phyloP scores from a whole-genome alignment of 2,797 vertebrate species.

The Hippopotamyrus pictus region DNA sequence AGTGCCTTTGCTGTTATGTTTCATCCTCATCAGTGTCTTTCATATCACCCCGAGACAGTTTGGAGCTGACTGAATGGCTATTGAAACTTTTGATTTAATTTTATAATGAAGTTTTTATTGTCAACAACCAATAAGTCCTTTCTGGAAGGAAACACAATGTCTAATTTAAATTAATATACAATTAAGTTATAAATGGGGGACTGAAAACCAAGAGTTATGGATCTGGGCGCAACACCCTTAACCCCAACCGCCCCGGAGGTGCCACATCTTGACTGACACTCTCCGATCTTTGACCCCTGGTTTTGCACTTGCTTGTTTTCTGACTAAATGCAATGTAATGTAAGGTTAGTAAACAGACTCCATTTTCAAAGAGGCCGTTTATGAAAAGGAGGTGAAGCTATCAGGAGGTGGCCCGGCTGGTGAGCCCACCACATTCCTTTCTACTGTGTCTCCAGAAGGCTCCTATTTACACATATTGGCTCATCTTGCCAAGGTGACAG shows the following conservation, averaged over 20 bases:
- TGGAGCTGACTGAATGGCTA: neutral
- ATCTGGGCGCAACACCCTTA: neutral
- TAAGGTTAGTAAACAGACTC: neutral
- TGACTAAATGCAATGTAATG: neutral
- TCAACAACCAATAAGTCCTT: neutral
- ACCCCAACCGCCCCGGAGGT: neutral
- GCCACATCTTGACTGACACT: neutral
- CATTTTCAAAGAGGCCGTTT: neutral
- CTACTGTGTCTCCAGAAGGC: neutral
- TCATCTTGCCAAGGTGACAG: conserved; percentile 21
- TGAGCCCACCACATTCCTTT: neutral
- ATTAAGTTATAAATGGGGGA: neutral
- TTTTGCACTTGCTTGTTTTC: neutral
- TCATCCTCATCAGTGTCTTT: neutral
- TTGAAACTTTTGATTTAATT: neutral
- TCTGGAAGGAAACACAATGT: neutral
- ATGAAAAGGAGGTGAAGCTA: neutral
- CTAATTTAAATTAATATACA: neutral
- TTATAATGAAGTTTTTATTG: neutral
- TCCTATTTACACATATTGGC: neutral
- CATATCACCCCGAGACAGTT: neutral
- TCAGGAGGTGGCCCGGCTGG: neutral
- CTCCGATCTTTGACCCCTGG: neutral
- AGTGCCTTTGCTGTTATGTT: neutral
- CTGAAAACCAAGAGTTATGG: neutral